Base-by-base conservation (phyloP, 1,140 invertebrate species). In the Drosophila funebris region DNA sequence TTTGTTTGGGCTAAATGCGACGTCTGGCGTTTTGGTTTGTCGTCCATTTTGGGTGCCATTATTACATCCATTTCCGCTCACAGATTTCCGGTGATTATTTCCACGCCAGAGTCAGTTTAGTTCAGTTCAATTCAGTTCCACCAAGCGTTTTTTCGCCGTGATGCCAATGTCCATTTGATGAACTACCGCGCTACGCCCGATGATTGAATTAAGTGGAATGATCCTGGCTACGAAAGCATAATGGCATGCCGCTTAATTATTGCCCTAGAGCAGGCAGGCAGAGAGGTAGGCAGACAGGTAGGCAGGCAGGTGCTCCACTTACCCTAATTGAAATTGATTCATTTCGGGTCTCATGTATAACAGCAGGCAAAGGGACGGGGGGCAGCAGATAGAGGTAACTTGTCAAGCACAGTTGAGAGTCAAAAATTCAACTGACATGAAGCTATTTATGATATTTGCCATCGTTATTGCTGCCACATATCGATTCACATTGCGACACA, bases 71-170 rank as follows among this genome's bases (percentile, higher is more conserved):
- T 87, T 87, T 87, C 82, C 82, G 83, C 71, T 78, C 56, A 60
- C 67, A 87, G 82, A 87, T 88, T 87, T 87, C 82, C 82, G 82
- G 82, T 88, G 82, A 87, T 87, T 87, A 87, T 82, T 87, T 88
- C 58, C 73, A 73, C 41, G 53, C 52, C 52, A 53, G 31, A 22
- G 31, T n/a, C 60, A 16, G n/a, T n/a, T n/a, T n/a, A n/a, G n/a
- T n/a, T n/a, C n/a, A n/a, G n/a, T n/a, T n/a, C n/a, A n/a, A n/a
- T n/a, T n/a, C n/a, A n/a, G 39, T 37, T 36, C 31, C 41, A 31
- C 20, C 31, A 68, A 58, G 11, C 16, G 9, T 1, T 9, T 46
- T 14, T 13, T 24, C 9, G 13, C 37, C 14, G 7, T n/a, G 3
- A 27, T 16, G 43, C 7, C 16, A 43, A 63, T 64, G 74, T 58